Conservation (phyloP, 2,113 vertebrate species). For the Ibidorhyncha struthersii region DNA sequence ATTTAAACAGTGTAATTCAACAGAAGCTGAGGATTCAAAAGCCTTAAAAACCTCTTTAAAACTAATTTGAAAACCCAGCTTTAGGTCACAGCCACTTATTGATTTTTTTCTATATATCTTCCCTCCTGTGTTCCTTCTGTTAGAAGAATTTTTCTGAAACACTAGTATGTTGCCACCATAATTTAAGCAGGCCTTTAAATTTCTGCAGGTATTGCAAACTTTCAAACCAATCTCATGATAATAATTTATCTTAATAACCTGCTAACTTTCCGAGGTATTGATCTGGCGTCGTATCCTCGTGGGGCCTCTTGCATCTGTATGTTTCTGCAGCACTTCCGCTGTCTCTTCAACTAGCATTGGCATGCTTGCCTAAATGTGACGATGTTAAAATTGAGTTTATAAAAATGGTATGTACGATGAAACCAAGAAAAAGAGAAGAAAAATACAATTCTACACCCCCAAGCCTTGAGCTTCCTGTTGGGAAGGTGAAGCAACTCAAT, state of each 20-base stretch:
- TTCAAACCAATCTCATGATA: not conserved
- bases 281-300: accelerated
- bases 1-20: not conserved
- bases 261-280: not conserved
- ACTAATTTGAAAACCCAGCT: not conserved
- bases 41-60: not conserved
- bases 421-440: not conserved
- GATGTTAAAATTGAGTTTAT: not conserved
- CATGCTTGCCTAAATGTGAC: not conserved
- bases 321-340: not conserved
- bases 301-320: not conserved
- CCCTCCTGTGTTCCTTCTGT: accelerated
- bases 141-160: not conserved
- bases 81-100: not conserved
- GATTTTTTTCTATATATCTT: not conserved
- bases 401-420: not conserved
- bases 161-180: not conserved
- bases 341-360: not conserved
- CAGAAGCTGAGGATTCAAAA: not conserved
- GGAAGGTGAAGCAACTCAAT: not conserved
- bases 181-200: not conserved
- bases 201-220: not conserved
- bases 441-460: not conserved
- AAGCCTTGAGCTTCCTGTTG: not conserved
- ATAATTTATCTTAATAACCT: slow-evolving; percentile 3